phyloP scores from a whole-genome alignment of 2,888 invertebrate genomes.

The Caenorhabditis auriculariae region DNA sequence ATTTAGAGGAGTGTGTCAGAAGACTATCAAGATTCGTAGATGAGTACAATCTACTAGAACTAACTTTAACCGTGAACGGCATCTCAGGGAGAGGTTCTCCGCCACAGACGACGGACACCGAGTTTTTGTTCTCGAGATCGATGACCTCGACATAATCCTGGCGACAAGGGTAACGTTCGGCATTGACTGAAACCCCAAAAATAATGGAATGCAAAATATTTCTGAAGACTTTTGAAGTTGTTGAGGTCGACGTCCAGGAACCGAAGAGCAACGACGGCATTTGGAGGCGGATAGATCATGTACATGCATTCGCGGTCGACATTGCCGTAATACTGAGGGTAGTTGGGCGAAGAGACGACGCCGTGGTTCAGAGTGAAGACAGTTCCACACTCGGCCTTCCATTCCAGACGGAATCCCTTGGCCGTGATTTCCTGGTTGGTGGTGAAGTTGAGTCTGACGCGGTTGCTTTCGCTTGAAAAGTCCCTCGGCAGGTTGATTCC shows the following conservation, averaged over 20 bases:
- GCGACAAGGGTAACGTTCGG: conserved; percentile 37
- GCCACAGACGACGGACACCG: conserved; percentile 38
- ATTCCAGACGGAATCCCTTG: conserved; percentile 52
- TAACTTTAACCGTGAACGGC: conserved; percentile 42
- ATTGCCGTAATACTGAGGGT: conserved; percentile 58
- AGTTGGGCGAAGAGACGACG: conserved; percentile 55
- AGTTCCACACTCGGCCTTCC: conserved; percentile 56
- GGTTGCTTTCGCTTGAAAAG: conserved; percentile 44
- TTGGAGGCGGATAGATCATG: conserved; percentile 46
- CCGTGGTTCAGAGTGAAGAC: conserved; percentile 48
- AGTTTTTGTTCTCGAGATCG: conserved; percentile 32
- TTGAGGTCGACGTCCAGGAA: conserved; percentile 22
- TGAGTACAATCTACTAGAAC: background rate
- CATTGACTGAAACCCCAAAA: conserved; percentile 5
- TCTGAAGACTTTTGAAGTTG: conserved; percentile 1
- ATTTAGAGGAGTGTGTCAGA: background rate
- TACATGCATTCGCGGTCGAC: conserved; percentile 46
- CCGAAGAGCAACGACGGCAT: conserved; percentile 17
- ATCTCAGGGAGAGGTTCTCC: conserved; percentile 18
- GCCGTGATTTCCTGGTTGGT: conserved; percentile 40
- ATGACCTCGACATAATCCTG: conserved; percentile 54
- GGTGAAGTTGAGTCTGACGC: conserved; percentile 56
- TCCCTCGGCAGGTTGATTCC: conserved; percentile 41
- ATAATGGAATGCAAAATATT: conserved; percentile 8
- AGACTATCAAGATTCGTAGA: background rate